Conservation (phyloP, 2,797 vertebrate genomes). For the Cryptoprocta ferox region DNA sequence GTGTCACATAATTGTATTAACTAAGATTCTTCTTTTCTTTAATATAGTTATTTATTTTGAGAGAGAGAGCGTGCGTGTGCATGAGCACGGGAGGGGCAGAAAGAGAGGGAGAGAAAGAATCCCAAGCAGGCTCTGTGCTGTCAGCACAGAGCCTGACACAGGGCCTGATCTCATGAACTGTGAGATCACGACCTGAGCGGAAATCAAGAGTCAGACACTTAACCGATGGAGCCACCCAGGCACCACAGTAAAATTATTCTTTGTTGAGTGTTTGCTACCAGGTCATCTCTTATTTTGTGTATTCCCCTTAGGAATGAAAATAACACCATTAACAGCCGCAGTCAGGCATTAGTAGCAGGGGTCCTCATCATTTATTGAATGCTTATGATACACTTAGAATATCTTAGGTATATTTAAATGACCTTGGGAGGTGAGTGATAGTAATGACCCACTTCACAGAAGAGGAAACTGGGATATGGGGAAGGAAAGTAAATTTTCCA, state of each 20-base stretch:
- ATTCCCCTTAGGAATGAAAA: background rate
- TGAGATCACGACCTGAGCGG: no score
- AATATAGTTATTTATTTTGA: no score
- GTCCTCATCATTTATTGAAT: background rate
- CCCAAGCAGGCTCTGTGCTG: no score
- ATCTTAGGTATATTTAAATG: background rate
- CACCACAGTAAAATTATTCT: background rate
- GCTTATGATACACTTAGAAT: background rate
- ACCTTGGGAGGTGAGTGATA: background rate
- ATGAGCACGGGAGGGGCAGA: no score
- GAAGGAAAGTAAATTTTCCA: background rate
- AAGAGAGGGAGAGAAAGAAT: no score
- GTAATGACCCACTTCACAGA: background rate
- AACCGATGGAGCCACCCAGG: no score
- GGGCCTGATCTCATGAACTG: no score
- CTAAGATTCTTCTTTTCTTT: background rate
- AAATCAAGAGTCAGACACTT: no score
- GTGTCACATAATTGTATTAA: background rate
- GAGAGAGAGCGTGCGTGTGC: fast-evolving
- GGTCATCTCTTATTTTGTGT: background rate
- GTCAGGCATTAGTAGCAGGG: no score
- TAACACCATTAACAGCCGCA: background rate
- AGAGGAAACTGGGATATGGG: background rate
- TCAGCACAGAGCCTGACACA: no score
- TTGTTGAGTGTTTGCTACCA: background rate